These are phyloP conservation scores for Blera fallax DNA, from an alignment of 2,888 invertebrate species.

Conservation along the genomic window DNA sequence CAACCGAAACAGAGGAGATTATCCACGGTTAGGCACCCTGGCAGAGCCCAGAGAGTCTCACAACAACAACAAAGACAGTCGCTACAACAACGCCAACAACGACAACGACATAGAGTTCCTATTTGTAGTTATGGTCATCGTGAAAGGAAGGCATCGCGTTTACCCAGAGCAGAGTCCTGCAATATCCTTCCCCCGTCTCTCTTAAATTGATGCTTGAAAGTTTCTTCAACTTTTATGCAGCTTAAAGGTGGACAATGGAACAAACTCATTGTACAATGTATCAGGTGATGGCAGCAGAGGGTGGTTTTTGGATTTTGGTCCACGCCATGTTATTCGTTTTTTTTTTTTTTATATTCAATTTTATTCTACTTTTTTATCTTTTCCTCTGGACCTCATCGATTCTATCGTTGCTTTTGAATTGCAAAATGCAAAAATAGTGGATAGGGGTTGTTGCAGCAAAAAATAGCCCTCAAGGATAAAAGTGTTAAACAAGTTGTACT, in stretches of 20 bases:
- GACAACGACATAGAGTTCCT: slow-evolving; percentile 52
- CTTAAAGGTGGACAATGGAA: slow-evolving; percentile 71
- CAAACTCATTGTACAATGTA: slow-evolving; percentile 66
- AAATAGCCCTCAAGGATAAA: slow-evolving; percentile 62
- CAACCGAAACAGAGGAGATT: slow-evolving; percentile 71
- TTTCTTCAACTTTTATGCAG: slow-evolving; percentile 72
- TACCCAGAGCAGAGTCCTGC: not conserved
- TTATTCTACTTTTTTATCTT: slow-evolving; percentile 44
- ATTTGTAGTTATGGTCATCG: slow-evolving; percentile 69
- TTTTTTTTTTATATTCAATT: slow-evolving; percentile 52
- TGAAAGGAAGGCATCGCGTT: slow-evolving; percentile 8
- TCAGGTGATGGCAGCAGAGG: slow-evolving; percentile 61
- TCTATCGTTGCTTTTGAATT: slow-evolving; percentile 70
- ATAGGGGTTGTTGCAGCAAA: slow-evolving; percentile 15
- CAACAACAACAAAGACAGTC: slow-evolving; percentile 18
- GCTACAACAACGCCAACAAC: not conserved
- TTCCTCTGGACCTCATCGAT: slow-evolving; percentile 64
- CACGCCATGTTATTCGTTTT: slow-evolving; percentile 34
- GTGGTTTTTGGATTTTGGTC: slow-evolving; percentile 50
- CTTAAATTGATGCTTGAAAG: slow-evolving; percentile 67
- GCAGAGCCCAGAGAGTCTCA: slow-evolving; percentile 21
- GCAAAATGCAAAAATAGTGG: slow-evolving; percentile 67
- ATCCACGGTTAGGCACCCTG: slow-evolving; percentile 71
- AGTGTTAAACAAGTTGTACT: slow-evolving; percentile 70
- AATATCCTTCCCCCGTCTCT: slow-evolving; percentile 3